These are phyloP conservation scores for Heteromurus nitidus DNA, from an alignment of 2,888 invertebrate species.

Conservation along the genomic window DNA sequence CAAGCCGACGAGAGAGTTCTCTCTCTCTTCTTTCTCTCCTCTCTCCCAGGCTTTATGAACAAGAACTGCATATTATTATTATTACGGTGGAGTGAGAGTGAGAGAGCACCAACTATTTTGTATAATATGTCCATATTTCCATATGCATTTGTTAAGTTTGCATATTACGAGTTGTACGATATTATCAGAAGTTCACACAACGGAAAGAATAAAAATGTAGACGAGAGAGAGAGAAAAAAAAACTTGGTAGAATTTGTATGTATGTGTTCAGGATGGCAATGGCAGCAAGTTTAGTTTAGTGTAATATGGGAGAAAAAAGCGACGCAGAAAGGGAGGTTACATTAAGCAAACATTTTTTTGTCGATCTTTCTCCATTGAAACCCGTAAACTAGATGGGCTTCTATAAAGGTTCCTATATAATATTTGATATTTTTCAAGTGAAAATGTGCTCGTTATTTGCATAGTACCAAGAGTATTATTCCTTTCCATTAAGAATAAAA, in stretches of 20 bases:
- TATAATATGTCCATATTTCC: conserved; percentile 22
- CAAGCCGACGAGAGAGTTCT: conserved; percentile 10
- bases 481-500: conserved; percentile 40
- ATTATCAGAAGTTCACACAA: conserved; percentile 14
- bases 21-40: neutral
- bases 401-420: too few relatives aligned
- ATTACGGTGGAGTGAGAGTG: neutral
- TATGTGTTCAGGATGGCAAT: neutral
- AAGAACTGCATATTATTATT: conserved; percentile 47
- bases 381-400: too few relatives aligned
- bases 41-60: conserved; percentile 32
- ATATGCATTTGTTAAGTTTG: conserved; percentile 18
- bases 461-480: conserved; percentile 42
- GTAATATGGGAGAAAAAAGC: too few relatives aligned
- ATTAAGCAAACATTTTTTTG: conserved; percentile 3
- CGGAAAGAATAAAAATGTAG: neutral
- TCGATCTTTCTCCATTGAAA: neutral
- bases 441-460: conserved; percentile 43
- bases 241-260: neutral
- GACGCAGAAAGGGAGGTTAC: conserved; percentile 13
- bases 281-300: too few relatives aligned
- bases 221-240: neutral
- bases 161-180: neutral
- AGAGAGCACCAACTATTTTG: neutral
- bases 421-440: conserved; percentile 46